phyloP scores from a whole-genome alignment of 2,888 invertebrate species.

The Sinelater perroti region DNA sequence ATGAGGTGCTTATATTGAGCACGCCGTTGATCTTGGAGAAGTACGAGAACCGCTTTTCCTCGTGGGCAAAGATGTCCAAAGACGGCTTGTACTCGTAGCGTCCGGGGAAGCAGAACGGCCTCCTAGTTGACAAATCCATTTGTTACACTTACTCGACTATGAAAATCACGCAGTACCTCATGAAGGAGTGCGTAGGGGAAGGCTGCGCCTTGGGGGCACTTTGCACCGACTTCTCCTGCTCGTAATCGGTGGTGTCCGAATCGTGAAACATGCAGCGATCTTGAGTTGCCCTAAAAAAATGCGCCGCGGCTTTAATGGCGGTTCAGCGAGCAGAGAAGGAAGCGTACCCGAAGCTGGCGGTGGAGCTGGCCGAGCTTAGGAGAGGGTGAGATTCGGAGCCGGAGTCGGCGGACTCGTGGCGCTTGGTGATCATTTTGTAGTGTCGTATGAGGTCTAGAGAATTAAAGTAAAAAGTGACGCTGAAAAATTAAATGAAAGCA shows the following conservation, averaged over 20 bases:
- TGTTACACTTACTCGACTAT: constrained; percentile 4
- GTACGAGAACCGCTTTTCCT: constrained; percentile 41
- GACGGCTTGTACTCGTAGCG: constrained; percentile 37
- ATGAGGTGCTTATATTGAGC: constrained; percentile 41
- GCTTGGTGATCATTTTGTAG: constrained; percentile 49
- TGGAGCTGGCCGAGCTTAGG: constrained; percentile 56
- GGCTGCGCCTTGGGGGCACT: background rate
- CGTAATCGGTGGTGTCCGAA: constrained; percentile 54
- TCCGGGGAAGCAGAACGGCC: constrained; percentile 44
- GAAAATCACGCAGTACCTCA: constrained; percentile 1
- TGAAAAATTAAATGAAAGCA: background rate
- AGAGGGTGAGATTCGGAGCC: constrained; percentile 60
- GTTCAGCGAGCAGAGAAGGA: background rate
- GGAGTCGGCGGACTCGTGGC: constrained; percentile 52
- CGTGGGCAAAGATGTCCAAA: constrained; percentile 39
- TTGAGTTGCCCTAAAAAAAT: constrained; percentile 15
- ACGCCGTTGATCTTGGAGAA: constrained; percentile 41
- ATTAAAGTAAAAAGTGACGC: background rate
- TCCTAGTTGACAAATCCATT: constrained; percentile 28
- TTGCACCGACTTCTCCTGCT: constrained; percentile 37
- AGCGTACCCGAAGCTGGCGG: constrained; percentile 58
- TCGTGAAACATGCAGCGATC: constrained; percentile 50
- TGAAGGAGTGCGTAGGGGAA: constrained; percentile 4
- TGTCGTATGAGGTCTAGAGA: constrained; percentile 53
- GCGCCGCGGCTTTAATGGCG: no score